These are phyloP conservation scores for Grus americana DNA, from an alignment of 2,113 vertebrate species.

Conservation along the genomic window DNA sequence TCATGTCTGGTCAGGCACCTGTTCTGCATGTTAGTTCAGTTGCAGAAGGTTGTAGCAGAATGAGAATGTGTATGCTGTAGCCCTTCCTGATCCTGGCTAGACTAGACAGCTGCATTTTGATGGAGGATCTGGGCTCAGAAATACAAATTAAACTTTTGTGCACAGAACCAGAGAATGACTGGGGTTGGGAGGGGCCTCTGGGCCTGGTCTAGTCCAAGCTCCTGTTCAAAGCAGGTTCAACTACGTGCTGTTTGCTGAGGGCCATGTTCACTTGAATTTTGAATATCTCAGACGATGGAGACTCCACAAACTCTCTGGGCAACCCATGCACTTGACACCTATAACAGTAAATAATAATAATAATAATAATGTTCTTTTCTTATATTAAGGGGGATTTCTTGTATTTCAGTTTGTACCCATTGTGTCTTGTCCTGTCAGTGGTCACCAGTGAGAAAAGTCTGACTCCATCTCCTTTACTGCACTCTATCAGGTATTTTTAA, in stretches of 20 bases:
- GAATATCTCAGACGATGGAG: not conserved
- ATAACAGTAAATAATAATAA: not conserved
- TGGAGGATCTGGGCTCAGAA: not conserved
- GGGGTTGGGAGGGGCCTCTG: not conserved
- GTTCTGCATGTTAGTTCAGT: not conserved
- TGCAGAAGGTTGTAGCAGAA: not conserved
- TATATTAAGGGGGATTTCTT: not conserved
- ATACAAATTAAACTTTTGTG: not conserved
- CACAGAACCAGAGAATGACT: not conserved
- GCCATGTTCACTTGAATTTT: not conserved
- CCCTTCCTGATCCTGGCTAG: not conserved
- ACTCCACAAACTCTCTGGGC: not conserved
- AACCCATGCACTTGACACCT: not conserved
- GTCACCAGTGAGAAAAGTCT: not conserved
- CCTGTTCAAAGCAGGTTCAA: not conserved
- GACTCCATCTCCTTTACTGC: not conserved
- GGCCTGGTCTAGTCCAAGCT: not conserved
- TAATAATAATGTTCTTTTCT: not conserved
- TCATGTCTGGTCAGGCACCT: fast-evolving
- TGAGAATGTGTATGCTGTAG: not conserved
- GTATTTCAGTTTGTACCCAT: not conserved
- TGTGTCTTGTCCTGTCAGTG: not conserved
- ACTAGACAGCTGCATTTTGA: not conserved
- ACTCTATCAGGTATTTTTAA: not conserved
- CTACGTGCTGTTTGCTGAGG: not conserved